Evolutionary conservation across 1,140 invertebrate species (phyloP).

Genomic region (Coenobita brevimanus): DNA sequence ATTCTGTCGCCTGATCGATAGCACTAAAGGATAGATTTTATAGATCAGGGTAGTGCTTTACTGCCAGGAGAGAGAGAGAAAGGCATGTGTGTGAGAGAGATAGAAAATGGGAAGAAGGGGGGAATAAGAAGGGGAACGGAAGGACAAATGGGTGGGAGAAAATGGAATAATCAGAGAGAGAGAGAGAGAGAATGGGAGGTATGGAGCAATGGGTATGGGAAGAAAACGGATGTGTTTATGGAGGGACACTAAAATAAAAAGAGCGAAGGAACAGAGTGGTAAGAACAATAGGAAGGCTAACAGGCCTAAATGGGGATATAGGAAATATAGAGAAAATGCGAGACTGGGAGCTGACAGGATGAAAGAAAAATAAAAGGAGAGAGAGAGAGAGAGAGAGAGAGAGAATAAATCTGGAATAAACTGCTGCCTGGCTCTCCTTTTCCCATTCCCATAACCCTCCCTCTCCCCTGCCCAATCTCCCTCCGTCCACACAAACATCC

Average conservation of each 20-base stretch:
- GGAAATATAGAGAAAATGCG: too few species aligned
- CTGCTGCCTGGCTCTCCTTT: not conserved
- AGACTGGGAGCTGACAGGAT: too few species aligned
- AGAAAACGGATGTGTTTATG: too few species aligned
- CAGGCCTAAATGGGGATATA: too few species aligned
- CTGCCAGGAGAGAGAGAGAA: not conserved
- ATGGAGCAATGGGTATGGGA: too few species aligned
- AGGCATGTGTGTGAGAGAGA: slow-evolving; percentile 4
- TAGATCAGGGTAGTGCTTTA: slow-evolving; percentile 5
- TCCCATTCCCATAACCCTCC: not conserved
- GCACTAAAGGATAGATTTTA: slow-evolving; percentile 18
- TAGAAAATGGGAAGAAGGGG: not conserved
- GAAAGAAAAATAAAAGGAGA: too few species aligned
- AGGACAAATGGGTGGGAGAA: not conserved
- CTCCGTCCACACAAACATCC: too few species aligned
- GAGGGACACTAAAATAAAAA: too few species aligned
- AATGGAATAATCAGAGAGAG: not conserved
- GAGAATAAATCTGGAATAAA: too few species aligned
- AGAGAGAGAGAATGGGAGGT: not conserved
- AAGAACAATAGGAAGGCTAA: too few species aligned
- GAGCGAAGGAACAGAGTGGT: too few species aligned
- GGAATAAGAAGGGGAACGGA: not conserved
- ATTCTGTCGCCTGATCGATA: not conserved
- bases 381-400: too few species aligned
- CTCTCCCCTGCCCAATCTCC: not conserved